Conservation (phyloP, 2,888 invertebrate genomes). For the Syrista parreyssii region DNA sequence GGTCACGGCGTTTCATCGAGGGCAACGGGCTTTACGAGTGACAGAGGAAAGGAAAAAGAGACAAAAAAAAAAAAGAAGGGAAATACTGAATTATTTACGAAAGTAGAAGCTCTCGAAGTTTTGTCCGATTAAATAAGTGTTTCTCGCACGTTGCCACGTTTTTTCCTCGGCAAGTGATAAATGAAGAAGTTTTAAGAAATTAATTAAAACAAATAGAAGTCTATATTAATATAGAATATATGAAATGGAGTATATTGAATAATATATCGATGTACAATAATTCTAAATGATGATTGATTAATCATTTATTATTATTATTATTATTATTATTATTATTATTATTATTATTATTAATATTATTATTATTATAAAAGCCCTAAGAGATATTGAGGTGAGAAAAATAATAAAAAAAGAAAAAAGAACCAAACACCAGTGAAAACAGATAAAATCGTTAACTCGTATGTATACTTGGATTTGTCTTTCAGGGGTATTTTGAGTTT, state of each 20-base stretch:
- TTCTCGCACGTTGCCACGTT: slow-evolving; percentile 54
- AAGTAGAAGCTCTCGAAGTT: slow-evolving; percentile 1
- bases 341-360: background rate
- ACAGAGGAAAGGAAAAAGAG: background rate
- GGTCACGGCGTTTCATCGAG: background rate
- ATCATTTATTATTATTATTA: slow-evolving; percentile 8
- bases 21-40: slow-evolving; percentile 11
- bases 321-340: slow-evolving; percentile 3
- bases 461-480: background rate
- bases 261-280: slow-evolving; percentile 65
- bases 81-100: background rate
- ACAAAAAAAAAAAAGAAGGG: background rate
- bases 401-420: background rate
- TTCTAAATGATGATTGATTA: slow-evolving; percentile 60
- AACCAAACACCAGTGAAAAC: background rate
- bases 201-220: slow-evolving; percentile 57
- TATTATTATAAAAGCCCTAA: slow-evolving; percentile 6
- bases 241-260: slow-evolving; percentile 63
- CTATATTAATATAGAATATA: slow-evolving; percentile 63
- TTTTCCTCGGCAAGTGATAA: slow-evolving; percentile 56
- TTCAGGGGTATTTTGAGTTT: background rate
- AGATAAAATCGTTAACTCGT: background rate
- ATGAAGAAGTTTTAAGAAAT: slow-evolving; percentile 36
- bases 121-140: slow-evolving; percentile 47
- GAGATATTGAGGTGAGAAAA: slow-evolving; percentile 4